Evolutionary conservation across 2,113 vertebrate genomes (phyloP).

Genomic region (Pseudolaguvia tuberculata): DNA sequence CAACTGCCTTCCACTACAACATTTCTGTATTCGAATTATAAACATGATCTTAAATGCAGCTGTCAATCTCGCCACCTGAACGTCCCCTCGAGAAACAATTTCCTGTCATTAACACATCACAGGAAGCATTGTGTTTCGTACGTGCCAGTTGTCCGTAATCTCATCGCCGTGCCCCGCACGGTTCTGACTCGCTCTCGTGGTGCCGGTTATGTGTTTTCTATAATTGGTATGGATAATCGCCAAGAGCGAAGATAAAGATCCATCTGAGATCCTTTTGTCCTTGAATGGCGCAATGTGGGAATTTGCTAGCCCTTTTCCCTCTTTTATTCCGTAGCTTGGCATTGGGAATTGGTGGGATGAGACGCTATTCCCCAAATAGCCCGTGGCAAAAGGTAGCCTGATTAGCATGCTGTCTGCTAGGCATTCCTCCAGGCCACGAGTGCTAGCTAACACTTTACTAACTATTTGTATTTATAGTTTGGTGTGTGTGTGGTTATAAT

Average conservation of each 20-base stretch:
- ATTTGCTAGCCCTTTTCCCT: conserved; percentile 64
- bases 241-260: conserved; percentile 74
- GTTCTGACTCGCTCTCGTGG: conserved; percentile 44
- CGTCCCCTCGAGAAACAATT: not conserved
- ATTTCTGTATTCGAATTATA: not conserved
- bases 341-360: conserved; percentile 70
- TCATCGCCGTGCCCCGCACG: conserved; percentile 43
- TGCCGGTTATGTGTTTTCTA: conserved; percentile 55
- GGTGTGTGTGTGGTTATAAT: conserved; percentile 63
- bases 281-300: conserved; percentile 67
- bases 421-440: conserved; percentile 71
- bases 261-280: conserved; percentile 74
- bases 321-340: conserved; percentile 61
- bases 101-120: conserved; percentile 33
- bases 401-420: conserved; percentile 76
- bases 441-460: conserved; percentile 71
- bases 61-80: not conserved
- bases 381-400: conserved; percentile 75
- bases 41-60: not conserved
- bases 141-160: conserved; percentile 41
- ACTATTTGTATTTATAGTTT: conserved; percentile 78
- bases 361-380: conserved; percentile 78
- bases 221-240: conserved; percentile 74
- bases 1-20: not conserved
- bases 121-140: conserved; percentile 49